These are phyloP conservation scores for Paratrypauchen microcephalus DNA, from an alignment of 2,797 vertebrate genomes.

Conservation along the genomic window DNA sequence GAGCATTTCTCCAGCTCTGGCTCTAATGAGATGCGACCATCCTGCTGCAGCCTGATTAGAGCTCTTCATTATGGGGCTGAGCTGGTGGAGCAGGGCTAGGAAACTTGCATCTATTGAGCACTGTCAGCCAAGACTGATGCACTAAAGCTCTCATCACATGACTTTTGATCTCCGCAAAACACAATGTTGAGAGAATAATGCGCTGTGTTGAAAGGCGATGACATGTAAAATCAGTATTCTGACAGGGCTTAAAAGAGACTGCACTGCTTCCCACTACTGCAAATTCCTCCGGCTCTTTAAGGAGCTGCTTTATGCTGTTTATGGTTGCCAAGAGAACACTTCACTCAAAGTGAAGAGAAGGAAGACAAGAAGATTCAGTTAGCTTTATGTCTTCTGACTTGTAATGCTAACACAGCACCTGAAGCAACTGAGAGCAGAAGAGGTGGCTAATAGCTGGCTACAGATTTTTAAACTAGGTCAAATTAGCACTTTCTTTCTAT, in stretches of 20 bases:
- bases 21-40: slow-evolving; percentile 73
- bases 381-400: not conserved
- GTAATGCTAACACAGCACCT: slow-evolving; percentile 41
- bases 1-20: slow-evolving; percentile 51
- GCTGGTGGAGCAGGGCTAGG: slow-evolving; percentile 39
- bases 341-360: slow-evolving; percentile 36
- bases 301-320: slow-evolving; percentile 31
- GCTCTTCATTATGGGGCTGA: slow-evolving; percentile 60
- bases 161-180: slow-evolving; percentile 57
- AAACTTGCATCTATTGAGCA: slow-evolving; percentile 54
- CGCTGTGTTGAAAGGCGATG: slow-evolving; percentile 34
- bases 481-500: not conserved
- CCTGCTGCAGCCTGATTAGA: slow-evolving; percentile 68
- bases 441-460: not conserved
- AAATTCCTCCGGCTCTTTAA: slow-evolving; percentile 31
- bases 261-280: slow-evolving; percentile 15
- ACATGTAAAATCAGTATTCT: slow-evolving; percentile 41
- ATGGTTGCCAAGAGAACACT: slow-evolving; percentile 40
- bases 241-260: slow-evolving; percentile 33
- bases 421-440: slow-evolving; percentile 26
- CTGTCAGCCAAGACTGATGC: slow-evolving; percentile 51
- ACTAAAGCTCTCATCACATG: slow-evolving; percentile 48
- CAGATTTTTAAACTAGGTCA: not conserved
- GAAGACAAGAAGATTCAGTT: slow-evolving; percentile 49
- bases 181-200: slow-evolving; percentile 35